Evolutionary conservation across 2,888 invertebrate species (phyloP), one percentile per base, ranked within the genome.

Genomic region (Phalera bucephala): DNA sequence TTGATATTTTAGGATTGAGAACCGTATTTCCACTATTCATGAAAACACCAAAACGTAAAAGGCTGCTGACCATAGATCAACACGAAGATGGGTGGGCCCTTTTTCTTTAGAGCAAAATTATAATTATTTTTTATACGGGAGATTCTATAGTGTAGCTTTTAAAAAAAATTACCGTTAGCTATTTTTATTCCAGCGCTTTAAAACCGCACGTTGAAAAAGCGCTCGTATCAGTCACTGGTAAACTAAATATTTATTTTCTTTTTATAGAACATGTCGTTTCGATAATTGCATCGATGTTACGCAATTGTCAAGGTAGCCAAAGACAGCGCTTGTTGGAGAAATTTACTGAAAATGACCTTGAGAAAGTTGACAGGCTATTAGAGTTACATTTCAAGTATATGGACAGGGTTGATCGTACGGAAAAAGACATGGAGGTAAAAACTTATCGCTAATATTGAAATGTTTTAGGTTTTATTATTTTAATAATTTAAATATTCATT

Each of bases 1-100:
- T 99, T 0, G 99, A 99, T 72, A 99, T 99, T 64, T 91, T 99
- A 13, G 98, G 99, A 0, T 91, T 99, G 8, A 91, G 99, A 28
- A 98, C 98, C 3, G 95, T 99, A 43, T 99, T 99, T 82, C 99
- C 99, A 0, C 89, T 99, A 0, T 99, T 99, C 73, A 99, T 99
- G 99, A 98, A 99, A 86, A 99, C 99, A 0, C 99, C 99, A 0
- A 96, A 96, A 64, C 93, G 95, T 62, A 95, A 94, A 69, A 93
- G 94, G 59, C 91, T 96, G 29, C 83, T 97, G 6, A 95, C 95
- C 3, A 91, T 95, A 0, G 96, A 97, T 69, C 97, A 98, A 71
- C 96, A 98, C 62, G 98, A 98, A 92, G 95, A 94, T 93, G 33
- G 25, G 17, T 30, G 3, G n/a, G n/a, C n/a, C n/a, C n/a, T n/a